These are phyloP conservation scores for Perizoma affinitatum DNA, from an alignment of 2,888 invertebrate species.

Conservation along the genomic window DNA sequence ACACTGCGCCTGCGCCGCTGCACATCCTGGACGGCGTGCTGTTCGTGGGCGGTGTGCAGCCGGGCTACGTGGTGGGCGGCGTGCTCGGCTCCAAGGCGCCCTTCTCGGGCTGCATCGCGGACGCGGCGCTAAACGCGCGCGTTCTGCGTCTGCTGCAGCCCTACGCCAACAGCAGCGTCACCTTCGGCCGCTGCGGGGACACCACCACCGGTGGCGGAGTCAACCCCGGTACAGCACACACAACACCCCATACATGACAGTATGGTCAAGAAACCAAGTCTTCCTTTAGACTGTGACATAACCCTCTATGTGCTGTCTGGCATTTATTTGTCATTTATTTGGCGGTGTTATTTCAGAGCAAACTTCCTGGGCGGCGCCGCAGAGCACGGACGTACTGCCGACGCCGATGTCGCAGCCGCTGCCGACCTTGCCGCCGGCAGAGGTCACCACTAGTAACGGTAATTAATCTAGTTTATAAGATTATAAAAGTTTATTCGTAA, in stretches of 20 bases:
- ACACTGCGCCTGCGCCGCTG: constrained; percentile 83
- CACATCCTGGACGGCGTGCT: constrained; percentile 88
- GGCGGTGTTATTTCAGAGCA: constrained; percentile 37
- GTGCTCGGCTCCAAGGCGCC: constrained; percentile 84
- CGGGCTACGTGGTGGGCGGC: constrained; percentile 80
- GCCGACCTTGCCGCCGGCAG: constrained; percentile 37
- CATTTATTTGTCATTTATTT: too few species aligned
- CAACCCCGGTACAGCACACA: constrained; percentile 41
- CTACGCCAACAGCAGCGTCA: constrained; percentile 61
- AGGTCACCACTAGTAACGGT: constrained; percentile 40
- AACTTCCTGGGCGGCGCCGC: constrained; percentile 47
- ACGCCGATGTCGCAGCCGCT: constrained; percentile 50
- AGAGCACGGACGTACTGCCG: constrained; percentile 52
- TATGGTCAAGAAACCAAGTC: too few species aligned
- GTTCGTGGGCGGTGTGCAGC: constrained; percentile 94
- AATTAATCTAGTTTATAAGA: background rate
- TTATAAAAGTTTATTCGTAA: too few species aligned
- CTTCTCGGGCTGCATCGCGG: constrained; percentile 96
- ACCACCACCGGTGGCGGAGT: constrained; percentile 67
- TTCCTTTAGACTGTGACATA: too few species aligned
- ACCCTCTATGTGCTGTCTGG: too few species aligned
- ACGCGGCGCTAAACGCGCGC: constrained; percentile 93
- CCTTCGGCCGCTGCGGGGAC: constrained; percentile 62
- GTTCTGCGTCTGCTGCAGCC: constrained; percentile 68
- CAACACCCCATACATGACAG: too few species aligned